These are phyloP conservation scores for Thyatira batis DNA, from an alignment of 2,888 invertebrate species.

Conservation along the genomic window DNA sequence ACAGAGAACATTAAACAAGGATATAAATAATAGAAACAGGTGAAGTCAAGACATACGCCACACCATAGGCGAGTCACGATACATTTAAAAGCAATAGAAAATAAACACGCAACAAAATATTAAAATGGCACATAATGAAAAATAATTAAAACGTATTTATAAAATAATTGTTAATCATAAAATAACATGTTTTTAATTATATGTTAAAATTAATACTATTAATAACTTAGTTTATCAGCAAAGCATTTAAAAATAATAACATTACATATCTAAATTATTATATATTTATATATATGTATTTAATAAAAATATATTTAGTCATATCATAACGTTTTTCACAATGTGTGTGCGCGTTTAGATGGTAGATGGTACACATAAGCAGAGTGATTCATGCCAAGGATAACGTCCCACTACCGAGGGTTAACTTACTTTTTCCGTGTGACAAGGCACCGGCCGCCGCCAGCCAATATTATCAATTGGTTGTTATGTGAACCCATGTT, in stretches of 20 bases:
- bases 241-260: neutral
- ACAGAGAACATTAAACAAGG: slow-evolving; percentile 68
- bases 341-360: neutral
- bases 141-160: neutral
- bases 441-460: slow-evolving; percentile 55
- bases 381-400: slow-evolving; percentile 57
- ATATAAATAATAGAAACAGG: slow-evolving; percentile 26
- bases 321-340: slow-evolving; percentile 6
- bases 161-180: neutral
- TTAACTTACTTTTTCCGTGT: slow-evolving; percentile 72
- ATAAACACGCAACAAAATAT: slow-evolving; percentile 16
- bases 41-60: slow-evolving; percentile 31
- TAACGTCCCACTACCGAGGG: slow-evolving; percentile 46
- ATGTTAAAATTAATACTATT: neutral
- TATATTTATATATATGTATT: neutral
- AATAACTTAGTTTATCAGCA: neutral
- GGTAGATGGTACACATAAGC: slow-evolving; percentile 26
- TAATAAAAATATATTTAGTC: neutral
- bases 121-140: slow-evolving; percentile 1
- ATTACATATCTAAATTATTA: neutral
- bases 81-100: slow-evolving; percentile 14
- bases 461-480: slow-evolving; percentile 65
- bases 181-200: neutral
- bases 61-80: slow-evolving; percentile 17
- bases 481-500: slow-evolving; percentile 71